Conservation (phyloP, 2,113 vertebrate species). For the Ochotona princeps region DNA sequence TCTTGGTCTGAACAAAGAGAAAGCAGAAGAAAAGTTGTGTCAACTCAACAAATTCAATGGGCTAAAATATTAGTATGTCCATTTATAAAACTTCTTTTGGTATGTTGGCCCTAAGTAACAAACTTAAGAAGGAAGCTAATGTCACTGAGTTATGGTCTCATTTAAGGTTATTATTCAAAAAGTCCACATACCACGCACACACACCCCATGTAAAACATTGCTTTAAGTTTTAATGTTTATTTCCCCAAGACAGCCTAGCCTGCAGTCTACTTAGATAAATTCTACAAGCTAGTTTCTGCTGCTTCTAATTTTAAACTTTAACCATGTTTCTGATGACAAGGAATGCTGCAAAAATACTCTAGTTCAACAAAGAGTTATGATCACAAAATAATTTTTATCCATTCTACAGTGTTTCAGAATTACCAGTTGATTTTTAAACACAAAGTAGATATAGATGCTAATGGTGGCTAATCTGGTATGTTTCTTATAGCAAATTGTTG, state of each 20-base stretch:
- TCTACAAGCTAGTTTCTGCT: conserved; percentile 93
- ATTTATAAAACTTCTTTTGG: conserved; percentile 27
- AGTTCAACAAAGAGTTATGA: conserved; percentile 99
- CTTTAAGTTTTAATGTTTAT: conserved; percentile 98
- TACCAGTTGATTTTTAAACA: conserved; percentile 92
- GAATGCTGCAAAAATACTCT: conserved; percentile 98
- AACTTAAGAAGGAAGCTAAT: conserved; percentile 49
- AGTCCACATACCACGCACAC: conserved; percentile 77
- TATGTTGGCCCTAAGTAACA: conserved; percentile 59
- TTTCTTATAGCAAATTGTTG: conserved; percentile 94
- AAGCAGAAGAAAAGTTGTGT: not conserved
- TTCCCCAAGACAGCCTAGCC: conserved; percentile 97
- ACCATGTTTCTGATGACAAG: conserved; percentile 98
- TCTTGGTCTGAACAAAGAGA: conserved; percentile 4
- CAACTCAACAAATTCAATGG: conserved; percentile 18
- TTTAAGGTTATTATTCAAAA: conserved; percentile 58
- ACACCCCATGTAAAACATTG: conserved; percentile 73
- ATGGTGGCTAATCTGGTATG: conserved; percentile 91
- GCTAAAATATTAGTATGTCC: conserved; percentile 10
- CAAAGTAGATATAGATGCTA: conserved; percentile 93
- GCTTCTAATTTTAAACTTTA: conserved; percentile 94
- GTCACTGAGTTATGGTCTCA: conserved; percentile 15
- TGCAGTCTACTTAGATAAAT: conserved; percentile 94
- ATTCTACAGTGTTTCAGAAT: conserved; percentile 97
- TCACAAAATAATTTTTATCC: conserved; percentile 97